These are phyloP conservation scores for Tyrannus savana DNA, from an alignment of 2,113 vertebrate genomes.

Conservation along the genomic window DNA sequence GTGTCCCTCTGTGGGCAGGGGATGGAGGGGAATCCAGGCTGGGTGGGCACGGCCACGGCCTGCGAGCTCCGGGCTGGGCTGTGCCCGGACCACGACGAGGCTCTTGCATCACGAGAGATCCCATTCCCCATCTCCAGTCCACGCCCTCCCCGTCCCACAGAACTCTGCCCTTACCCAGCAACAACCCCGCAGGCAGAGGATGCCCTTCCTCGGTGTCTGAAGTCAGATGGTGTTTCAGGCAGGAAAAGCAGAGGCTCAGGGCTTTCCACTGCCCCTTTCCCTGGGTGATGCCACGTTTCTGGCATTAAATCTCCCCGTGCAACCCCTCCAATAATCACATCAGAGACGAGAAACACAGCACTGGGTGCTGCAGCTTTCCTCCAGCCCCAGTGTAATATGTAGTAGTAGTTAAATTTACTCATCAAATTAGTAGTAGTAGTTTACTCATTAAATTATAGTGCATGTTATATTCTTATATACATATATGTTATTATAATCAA, in stretches of 20 bases:
- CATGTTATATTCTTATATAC: too few species aligned
- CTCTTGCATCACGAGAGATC: background rate
- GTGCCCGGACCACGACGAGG: background rate
- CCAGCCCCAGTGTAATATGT: accelerated
- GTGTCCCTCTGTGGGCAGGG: background rate
- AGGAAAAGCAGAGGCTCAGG: too few species aligned
- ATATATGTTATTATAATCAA: too few species aligned
- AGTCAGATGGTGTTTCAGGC: accelerated
- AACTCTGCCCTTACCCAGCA: background rate
- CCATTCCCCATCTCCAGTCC: background rate
- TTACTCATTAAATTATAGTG: too few species aligned
- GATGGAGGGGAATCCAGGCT: background rate
- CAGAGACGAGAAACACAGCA: accelerated
- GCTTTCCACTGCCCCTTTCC: background rate
- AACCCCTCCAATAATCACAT: accelerated
- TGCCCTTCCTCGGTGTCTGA: background rate
- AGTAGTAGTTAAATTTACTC: too few species aligned
- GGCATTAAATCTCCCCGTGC: accelerated
- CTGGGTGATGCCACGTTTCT: background rate
- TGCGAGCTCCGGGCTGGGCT: background rate
- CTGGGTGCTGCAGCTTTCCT: accelerated
- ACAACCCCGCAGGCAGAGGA: background rate
- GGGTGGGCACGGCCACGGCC: background rate
- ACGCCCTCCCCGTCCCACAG: background rate
- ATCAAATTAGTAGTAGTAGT: too few species aligned